Evolutionary conservation across 2,888 invertebrate genomes (phyloP).

Genomic region (Meandrusa payeni): DNA sequence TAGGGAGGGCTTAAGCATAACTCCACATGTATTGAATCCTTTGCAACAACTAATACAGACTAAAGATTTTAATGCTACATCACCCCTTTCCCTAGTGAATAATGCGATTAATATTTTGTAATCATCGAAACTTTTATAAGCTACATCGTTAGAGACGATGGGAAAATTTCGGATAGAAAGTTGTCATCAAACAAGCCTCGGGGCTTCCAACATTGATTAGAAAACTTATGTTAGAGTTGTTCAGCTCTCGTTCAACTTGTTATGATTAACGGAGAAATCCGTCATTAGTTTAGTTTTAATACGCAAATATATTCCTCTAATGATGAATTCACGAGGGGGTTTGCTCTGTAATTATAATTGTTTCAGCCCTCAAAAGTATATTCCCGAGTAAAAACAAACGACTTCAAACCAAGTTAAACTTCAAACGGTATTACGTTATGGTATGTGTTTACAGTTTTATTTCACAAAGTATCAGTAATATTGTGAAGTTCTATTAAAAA

Average conservation of each 20-base stretch:
- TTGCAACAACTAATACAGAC: not conserved
- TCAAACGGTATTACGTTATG: too few relatives aligned
- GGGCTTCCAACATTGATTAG: slow-evolving; percentile 23
- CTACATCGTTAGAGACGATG: slow-evolving; percentile 12
- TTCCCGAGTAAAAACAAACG: too few relatives aligned
- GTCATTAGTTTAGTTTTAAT: slow-evolving; percentile 20
- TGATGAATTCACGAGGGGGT: too few relatives aligned
- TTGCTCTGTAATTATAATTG: too few relatives aligned
- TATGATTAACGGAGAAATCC: slow-evolving; percentile 21
- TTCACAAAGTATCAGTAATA: too few relatives aligned
- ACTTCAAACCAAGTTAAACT: too few relatives aligned
- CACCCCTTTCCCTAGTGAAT: not conserved
- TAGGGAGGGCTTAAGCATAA: too few relatives aligned
- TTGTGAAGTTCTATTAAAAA: too few relatives aligned
- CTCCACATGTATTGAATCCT: not conserved
- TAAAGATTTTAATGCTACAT: not conserved
- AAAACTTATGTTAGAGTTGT: slow-evolving; percentile 24
- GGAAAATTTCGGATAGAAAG: slow-evolving; percentile 22
- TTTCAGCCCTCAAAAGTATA: too few relatives aligned
- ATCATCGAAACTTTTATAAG: slow-evolving; percentile 11
- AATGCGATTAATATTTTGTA: slow-evolving; percentile 11
- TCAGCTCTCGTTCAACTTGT: slow-evolving; percentile 21
- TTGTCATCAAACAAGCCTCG: slow-evolving; percentile 23
- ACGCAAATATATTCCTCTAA: slow-evolving; percentile 10
- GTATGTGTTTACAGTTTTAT: too few relatives aligned